Conservation (phyloP, 1,140 invertebrate species). For the Bursaphelenchus mucronatus region DNA sequence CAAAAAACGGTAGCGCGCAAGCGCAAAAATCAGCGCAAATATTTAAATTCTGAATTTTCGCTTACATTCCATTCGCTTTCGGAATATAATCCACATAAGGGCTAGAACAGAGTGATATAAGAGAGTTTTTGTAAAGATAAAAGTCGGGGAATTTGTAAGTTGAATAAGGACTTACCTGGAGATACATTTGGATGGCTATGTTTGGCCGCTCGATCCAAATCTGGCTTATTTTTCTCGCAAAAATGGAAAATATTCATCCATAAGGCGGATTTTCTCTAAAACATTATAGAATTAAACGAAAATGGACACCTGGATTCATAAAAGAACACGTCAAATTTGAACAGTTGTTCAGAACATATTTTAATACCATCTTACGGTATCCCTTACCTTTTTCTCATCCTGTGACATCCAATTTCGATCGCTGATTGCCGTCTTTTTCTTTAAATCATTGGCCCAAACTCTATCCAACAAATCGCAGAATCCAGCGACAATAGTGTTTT, state of each 20-base stretch:
- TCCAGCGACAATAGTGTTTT: constrained; percentile 92
- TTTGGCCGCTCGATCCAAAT: constrained; percentile 16
- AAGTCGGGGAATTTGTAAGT: constrained; percentile 5
- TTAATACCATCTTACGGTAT: not conserved
- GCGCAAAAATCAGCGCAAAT: constrained; percentile 38
- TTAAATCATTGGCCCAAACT: constrained; percentile 93
- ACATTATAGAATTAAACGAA: constrained; percentile 4
- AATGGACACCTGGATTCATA: constrained; percentile 1
- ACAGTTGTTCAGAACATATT: not conserved
- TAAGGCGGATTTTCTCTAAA: constrained; percentile 58
- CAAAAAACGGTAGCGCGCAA: constrained; percentile 5
- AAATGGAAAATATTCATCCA: constrained; percentile 51
- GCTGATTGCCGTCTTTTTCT: constrained; percentile 74
- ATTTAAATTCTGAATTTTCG: constrained; percentile 28
- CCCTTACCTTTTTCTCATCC: not conserved
- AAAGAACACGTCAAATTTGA: not conserved
- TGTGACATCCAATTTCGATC: not conserved
- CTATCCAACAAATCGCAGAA: constrained; percentile 93
- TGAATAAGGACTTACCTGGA: constrained; percentile 41
- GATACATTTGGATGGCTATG: constrained; percentile 33
- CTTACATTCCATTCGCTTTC: constrained; percentile 55
- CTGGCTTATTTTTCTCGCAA: constrained; percentile 53
- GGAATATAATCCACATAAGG: constrained; percentile 54
- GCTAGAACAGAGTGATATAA: constrained; percentile 38
- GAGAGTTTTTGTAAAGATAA: constrained; percentile 6